These are phyloP conservation scores for Stenopsyche tienmushanensis DNA, from an alignment of 1,140 invertebrate species.

Conservation along the genomic window DNA sequence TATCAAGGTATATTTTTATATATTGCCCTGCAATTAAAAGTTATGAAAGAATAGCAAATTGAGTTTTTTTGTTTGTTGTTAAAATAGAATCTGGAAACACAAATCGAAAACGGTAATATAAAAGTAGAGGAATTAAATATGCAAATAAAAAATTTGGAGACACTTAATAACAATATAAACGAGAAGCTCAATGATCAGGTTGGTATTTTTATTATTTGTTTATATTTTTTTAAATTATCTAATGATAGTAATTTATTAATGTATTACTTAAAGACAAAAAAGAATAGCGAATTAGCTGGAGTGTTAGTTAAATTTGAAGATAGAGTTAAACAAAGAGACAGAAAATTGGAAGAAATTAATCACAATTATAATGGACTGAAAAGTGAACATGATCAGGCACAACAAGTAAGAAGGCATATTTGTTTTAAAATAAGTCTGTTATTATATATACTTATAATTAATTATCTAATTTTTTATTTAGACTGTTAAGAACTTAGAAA, in stretches of 20 bases:
- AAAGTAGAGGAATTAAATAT: constrained; percentile 43
- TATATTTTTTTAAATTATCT: background rate
- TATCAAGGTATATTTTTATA: constrained; percentile 44
- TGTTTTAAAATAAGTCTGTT: background rate
- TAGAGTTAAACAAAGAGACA: constrained; percentile 51
- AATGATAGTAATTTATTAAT: constrained; percentile 7
- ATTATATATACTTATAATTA: constrained; percentile 1
- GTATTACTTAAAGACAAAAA: constrained; percentile 45
- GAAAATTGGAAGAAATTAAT: constrained; percentile 49
- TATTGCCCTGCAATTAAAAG: background rate
- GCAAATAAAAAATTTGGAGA: constrained; percentile 44
- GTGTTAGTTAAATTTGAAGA: constrained; percentile 54
- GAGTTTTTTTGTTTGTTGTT: background rate
- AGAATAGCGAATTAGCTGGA: constrained; percentile 51
- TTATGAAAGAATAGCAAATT: constrained; percentile 2
- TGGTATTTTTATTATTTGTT: constrained; percentile 2
- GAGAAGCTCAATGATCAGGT: constrained; percentile 54
- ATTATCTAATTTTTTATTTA: constrained; percentile 42
- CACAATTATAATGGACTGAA: constrained; percentile 42
- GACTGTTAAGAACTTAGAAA: constrained; percentile 54
- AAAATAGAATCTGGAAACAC: constrained; percentile 46
- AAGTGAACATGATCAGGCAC: constrained; percentile 46
- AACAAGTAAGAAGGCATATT: constrained; percentile 47
- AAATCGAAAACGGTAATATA: constrained; percentile 46
- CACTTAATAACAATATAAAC: constrained; percentile 45